Base-by-base conservation (phyloP, 1,140 invertebrate genomes). In the Drosophila mojavensis region DNA sequence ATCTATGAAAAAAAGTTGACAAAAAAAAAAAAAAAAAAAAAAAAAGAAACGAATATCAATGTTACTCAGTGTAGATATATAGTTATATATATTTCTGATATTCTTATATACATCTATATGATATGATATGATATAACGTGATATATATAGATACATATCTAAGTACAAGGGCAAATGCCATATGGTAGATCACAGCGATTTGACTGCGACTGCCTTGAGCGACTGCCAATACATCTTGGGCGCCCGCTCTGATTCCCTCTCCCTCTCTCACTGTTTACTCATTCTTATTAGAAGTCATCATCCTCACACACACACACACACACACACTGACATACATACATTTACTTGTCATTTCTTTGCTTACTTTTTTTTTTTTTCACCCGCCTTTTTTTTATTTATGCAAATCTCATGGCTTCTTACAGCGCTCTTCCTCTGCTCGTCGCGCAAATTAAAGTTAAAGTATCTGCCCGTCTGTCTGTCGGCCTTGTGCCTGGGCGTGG, bases 321-420 rank as follows among this genome's bases (percentile, higher is more conserved):
- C 17, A 66, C 5, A 50, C 17, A 15, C 36, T 45, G 17, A 47
- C 20, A 28, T 47, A n/a, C 11, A 47, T 13, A 43, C 41, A 48
- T 17, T 17, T 48, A 17, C 7, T 24, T 1, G 45, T 17, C 17
- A 39, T 58, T 28, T 26, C 15, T 64, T 53, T 11, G 26, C 39
- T 63, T 48, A 43, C 30, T 30, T 26, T 33, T 53, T 30, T 9
- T 45, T 15, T 45, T 9, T 24, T 24, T 2, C 20, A 2, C 20
- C 20, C 20, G 1, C 3, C 20, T 17, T 13, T 26, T 13, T 63
- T 79, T 78, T 82, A 81, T 66, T 78, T 82, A 82, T 82, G 79
- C 71, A 82, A 82, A 82, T 78, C 70, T 81, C 70, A 82, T 78
- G 77, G 78, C 78, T 81, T 78, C 64, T 58, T 77, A 69, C 81